Conservation (phyloP, 2,797 vertebrate genomes). For the Aratinga solstitialis region DNA sequence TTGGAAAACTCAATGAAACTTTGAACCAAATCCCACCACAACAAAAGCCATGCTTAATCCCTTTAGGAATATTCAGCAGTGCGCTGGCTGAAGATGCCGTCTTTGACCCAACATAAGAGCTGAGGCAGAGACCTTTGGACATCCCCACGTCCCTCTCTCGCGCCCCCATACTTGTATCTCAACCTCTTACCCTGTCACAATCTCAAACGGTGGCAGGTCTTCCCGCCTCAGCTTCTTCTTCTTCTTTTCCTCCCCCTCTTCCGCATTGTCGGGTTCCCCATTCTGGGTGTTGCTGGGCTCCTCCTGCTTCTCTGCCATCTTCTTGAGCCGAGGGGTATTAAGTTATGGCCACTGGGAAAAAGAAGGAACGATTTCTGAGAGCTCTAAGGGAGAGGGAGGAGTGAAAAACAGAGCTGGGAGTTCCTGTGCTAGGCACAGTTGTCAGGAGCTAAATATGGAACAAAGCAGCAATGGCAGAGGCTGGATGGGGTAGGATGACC, state of each 20-base stretch:
- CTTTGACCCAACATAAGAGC: background rate
- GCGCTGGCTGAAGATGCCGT: background rate
- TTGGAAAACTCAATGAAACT: background rate
- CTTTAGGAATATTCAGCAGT: background rate
- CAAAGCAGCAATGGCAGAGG: background rate
- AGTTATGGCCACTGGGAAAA: background rate
- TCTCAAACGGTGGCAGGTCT: conserved; percentile 90
- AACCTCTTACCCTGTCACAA: conserved; percentile 86
- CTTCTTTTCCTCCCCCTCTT: conserved; percentile 55
- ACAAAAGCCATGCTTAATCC: background rate
- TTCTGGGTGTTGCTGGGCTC: conserved; percentile 67
- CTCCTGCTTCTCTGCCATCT: conserved; percentile 79
- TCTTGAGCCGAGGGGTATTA: background rate
- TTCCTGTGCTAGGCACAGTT: conserved; percentile 68
- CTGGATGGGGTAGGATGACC: conserved; percentile 39
- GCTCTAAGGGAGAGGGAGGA: conserved; percentile 23
- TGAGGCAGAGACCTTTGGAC: background rate
- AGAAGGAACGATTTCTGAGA: conserved; percentile 16
- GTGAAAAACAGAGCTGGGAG: conserved; percentile 38
- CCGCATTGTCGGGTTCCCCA: conserved; percentile 67
- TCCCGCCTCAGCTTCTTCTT: conserved; percentile 83
- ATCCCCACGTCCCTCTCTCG: background rate
- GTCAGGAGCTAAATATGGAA: conserved; percentile 76
- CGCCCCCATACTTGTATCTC: background rate
- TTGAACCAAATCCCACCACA: background rate